These are phyloP conservation scores for Pyrrhia umbra DNA, from an alignment of 2,888 invertebrate species.

Conservation along the genomic window DNA sequence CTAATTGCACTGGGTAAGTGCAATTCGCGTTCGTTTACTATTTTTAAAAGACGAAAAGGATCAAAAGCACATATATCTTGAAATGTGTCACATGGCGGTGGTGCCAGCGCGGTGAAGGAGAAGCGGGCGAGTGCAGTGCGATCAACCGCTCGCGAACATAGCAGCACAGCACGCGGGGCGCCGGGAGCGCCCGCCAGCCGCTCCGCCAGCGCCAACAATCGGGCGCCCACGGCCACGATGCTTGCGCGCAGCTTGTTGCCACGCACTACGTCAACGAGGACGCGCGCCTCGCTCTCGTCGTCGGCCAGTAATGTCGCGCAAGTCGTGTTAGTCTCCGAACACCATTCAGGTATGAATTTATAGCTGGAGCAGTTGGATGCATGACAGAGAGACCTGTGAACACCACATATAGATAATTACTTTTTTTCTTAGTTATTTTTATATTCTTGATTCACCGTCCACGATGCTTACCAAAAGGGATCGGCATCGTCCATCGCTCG, in stretches of 20 bases:
- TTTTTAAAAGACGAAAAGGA: constrained; percentile 76
- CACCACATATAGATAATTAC: not conserved
- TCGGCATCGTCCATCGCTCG: constrained; percentile 1
- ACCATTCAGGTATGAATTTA: constrained; percentile 90
- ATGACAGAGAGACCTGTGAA: constrained; percentile 35
- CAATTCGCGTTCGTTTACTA: constrained; percentile 75
- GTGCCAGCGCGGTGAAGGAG: constrained; percentile 40
- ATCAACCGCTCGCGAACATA: constrained; percentile 73
- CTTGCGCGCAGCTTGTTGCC: constrained; percentile 64
- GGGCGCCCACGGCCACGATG: constrained; percentile 60
- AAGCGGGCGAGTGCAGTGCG: constrained; percentile 32
- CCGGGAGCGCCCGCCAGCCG: constrained; percentile 39
- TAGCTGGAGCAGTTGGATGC: constrained; percentile 76
- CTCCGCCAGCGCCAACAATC: constrained; percentile 56
- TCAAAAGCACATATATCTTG: constrained; percentile 77
- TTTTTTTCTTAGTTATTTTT: not conserved
- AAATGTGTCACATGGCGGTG: constrained; percentile 73
- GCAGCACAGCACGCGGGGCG: constrained; percentile 36
- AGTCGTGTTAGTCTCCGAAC: constrained; percentile 68
- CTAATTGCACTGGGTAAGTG: constrained; percentile 73
- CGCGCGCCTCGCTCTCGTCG: constrained; percentile 68
- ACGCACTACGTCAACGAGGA: constrained; percentile 64
- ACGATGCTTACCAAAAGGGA: constrained; percentile 24
- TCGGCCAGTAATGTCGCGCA: constrained; percentile 74
- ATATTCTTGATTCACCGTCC: too few species aligned